Conservation (phyloP, 2,113 vertebrate genomes). For the Melanerpes aurifrons region DNA sequence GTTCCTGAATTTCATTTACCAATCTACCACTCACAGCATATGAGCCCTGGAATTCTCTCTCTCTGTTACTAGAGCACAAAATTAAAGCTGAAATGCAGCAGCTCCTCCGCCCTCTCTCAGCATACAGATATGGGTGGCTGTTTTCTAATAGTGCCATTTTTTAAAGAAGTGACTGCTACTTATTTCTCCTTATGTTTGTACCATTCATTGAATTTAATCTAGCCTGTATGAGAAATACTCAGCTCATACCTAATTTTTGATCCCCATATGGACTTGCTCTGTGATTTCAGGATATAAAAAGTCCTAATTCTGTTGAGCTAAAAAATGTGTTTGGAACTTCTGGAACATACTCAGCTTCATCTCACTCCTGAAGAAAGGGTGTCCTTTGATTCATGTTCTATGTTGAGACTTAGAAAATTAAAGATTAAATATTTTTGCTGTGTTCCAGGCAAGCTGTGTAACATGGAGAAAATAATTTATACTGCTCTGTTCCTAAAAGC, state of each 20-base stretch:
- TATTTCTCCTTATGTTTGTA: not conserved
- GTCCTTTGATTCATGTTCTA: not conserved
- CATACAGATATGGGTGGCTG: not conserved
- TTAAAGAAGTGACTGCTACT: not conserved
- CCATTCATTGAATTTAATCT: not conserved
- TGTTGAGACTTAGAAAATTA: not conserved
- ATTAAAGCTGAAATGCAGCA: not conserved
- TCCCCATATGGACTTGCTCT: not conserved
- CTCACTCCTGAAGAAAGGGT: not conserved
- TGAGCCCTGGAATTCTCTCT: not conserved
- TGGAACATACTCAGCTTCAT: not conserved
- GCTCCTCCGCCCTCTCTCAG: not conserved
- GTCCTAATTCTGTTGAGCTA: not conserved
- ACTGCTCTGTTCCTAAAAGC: not conserved
- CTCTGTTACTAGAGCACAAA: not conserved
- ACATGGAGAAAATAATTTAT: not conserved
- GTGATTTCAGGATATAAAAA: not conserved
- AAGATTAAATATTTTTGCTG: constrained; percentile 16
- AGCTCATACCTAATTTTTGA: not conserved
- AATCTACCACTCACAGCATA: not conserved
- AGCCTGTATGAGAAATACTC: not conserved
- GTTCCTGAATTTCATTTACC: not conserved
- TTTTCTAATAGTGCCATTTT: not conserved
- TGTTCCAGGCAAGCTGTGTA: not conserved
- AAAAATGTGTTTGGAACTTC: not conserved